Evolutionary conservation across 2,888 invertebrate genomes (phyloP), one percentile per base, ranked within the genome.

Genomic region (Agrochola litura): DNA sequence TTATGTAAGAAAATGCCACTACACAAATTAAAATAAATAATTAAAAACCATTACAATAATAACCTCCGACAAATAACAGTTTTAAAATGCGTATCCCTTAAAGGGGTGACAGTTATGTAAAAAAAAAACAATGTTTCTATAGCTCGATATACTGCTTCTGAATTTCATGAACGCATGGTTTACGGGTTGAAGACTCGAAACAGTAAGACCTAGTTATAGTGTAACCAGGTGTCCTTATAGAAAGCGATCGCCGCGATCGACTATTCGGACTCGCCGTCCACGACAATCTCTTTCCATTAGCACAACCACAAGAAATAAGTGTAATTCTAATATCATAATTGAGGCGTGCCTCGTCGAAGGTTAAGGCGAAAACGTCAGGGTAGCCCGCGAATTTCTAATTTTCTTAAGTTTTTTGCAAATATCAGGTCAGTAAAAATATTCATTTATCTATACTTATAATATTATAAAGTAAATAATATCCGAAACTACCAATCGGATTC

Each of bases 11-110:
- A 77, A 73, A 70, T 63, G 77, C 76, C 60, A 78, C 67, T 79
- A 76, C 65, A 81, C 56, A 75, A 71, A 79, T 82, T 77, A 68
- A 76, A 81, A 81, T 75, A 82, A 72, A 76, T 52, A 58, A 76
- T 76, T 60, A 67, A 79, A 84, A 81, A 81, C 64, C 10, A 63
- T 60, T 72, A 78, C 43, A 56, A 54, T 60, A 72, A 70, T 67
- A 77, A 77, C 71, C 71, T 81, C 46, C 66, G 72, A 77, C 75
- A 64, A 82, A 75, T 66, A 30, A n/a, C 54, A 37, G 22, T 56
- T 64, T 70, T 49, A 41, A 69, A 60, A 75, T 41, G 63, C 56
- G 49, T 22, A 41, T 79, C 14, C 4, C 25, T 2, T 54, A 49
- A 6, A 63, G 12, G 12, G 41, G 22, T 56, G 2, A 30, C 6